Conservation (phyloP, 2,113 vertebrate species). For the Saguinus midas region DNA sequence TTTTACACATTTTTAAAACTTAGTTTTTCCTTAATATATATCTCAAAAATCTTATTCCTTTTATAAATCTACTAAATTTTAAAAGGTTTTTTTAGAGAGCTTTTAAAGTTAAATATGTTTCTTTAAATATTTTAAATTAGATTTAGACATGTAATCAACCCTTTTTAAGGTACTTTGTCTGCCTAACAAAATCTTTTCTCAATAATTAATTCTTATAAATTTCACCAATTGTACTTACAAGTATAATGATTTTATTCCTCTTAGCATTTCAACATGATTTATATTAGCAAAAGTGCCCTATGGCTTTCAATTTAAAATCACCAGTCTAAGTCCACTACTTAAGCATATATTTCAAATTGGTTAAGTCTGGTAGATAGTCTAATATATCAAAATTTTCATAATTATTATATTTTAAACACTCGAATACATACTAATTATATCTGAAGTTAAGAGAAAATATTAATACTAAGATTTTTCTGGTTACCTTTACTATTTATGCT, state of each 20-base stretch:
- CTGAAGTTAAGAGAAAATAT: conserved; percentile 15
- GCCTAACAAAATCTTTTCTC: neutral
- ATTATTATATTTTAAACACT: neutral
- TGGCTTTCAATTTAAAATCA: neutral
- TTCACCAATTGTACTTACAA: neutral
- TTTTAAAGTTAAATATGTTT: neutral
- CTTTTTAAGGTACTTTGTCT: neutral
- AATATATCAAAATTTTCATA: neutral
- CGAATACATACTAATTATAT: neutral
- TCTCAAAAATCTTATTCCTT: neutral
- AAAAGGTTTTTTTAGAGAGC: neutral
- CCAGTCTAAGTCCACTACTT: neutral
- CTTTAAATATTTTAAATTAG: neutral
- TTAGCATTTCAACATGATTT: conserved; percentile 2
- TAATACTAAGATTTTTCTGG: neutral
- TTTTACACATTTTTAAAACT: neutral
- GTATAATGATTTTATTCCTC: neutral
- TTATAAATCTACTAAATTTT: conserved; percentile 24
- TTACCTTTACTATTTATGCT: neutral
- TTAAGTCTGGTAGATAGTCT: neutral
- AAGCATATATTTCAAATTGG: neutral
- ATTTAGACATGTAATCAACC: neutral
- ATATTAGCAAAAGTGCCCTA: neutral
- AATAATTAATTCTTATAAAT: neutral
- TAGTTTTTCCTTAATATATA: neutral